These are phyloP conservation scores for Tiphia femorata DNA, from an alignment of 2,888 invertebrate genomes.

Conservation along the genomic window DNA sequence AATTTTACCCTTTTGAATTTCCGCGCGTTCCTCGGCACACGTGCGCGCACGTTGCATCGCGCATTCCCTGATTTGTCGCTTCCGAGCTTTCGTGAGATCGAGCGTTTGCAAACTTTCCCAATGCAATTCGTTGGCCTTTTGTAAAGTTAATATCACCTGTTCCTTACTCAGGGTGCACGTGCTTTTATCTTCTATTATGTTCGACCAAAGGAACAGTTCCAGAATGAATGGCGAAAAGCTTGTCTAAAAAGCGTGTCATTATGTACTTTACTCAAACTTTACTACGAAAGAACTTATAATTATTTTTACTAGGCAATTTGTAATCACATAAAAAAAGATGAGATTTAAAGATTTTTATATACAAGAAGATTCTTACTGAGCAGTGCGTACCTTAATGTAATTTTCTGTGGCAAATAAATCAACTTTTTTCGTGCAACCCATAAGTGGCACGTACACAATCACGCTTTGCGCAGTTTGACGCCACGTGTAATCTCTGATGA, in stretches of 20 bases:
- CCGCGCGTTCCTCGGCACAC: conserved; percentile 71
- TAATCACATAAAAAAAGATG: neutral
- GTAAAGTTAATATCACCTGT: conserved; percentile 76
- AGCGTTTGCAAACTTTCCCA: conserved; percentile 74
- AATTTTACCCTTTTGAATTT: conserved; percentile 68
- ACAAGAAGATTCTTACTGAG: neutral
- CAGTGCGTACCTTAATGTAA: conserved; percentile 75
- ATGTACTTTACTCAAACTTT: neutral
- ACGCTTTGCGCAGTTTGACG: conserved; percentile 76
- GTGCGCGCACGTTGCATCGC: conserved; percentile 73
- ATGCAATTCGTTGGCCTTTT: conserved; percentile 72
- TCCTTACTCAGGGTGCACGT: conserved; percentile 76
- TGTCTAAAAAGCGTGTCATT: conserved; percentile 66
- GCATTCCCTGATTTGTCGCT: conserved; percentile 72
- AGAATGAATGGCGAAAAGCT: conserved; percentile 81
- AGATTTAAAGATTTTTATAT: conserved; percentile 4
- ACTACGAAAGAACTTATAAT: too few species aligned
- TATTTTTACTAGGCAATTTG: too few species aligned
- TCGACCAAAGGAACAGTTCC: conserved; percentile 78
- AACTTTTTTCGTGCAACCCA: conserved; percentile 75
- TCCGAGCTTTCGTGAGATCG: conserved; percentile 73
- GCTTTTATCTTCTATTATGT: conserved; percentile 76
- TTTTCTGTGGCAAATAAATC: conserved; percentile 79
- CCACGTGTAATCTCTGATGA: conserved; percentile 84
- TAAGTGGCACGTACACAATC: conserved; percentile 77